Conservation (phyloP, 2,113 vertebrate species). For the Macroglossus sobrinus region DNA sequence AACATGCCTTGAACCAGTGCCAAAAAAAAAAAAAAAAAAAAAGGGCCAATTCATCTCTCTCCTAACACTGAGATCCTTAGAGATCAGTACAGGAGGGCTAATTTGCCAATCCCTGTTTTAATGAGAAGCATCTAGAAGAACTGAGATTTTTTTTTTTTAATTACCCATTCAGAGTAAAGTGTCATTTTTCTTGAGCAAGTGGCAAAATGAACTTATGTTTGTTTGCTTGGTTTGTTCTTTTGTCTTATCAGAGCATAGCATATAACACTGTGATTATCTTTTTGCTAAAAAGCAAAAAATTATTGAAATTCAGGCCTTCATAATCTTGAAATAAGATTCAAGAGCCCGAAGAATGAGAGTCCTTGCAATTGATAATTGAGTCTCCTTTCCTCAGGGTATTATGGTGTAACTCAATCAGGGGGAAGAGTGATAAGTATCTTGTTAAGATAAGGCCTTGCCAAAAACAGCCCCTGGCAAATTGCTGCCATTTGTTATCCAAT, state of each 20-base stretch:
- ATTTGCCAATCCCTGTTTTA: not conserved
- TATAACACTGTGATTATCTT: not conserved
- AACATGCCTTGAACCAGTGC: not conserved
- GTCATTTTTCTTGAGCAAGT: not conserved
- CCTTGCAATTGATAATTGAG: conserved; percentile 69
- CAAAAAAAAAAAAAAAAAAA: not conserved
- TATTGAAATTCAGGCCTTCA: conserved; percentile 60
- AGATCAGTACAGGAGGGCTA: not conserved
- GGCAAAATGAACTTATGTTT: not conserved
- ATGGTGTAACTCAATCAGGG: conserved; percentile 69
- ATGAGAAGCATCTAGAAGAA: not conserved
- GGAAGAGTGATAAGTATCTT: conserved; percentile 66
- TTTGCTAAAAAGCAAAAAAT: conserved; percentile 34
- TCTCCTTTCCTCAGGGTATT: conserved; percentile 66
- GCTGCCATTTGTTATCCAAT: conserved; percentile 48
- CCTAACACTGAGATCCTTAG: not conserved
- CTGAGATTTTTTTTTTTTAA: not conserved
- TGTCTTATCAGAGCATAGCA: not conserved
- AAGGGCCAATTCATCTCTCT: not conserved
- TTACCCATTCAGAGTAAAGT: not conserved
- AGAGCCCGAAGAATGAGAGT: conserved; percentile 45
- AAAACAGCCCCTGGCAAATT: conserved; percentile 45
- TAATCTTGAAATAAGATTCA: conserved; percentile 76
- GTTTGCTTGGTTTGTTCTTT: not conserved
- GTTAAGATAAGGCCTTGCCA: conserved; percentile 65